These are phyloP conservation scores for Cotesia typhae DNA, from an alignment of 1,140 invertebrate species.

Conservation along the genomic window DNA sequence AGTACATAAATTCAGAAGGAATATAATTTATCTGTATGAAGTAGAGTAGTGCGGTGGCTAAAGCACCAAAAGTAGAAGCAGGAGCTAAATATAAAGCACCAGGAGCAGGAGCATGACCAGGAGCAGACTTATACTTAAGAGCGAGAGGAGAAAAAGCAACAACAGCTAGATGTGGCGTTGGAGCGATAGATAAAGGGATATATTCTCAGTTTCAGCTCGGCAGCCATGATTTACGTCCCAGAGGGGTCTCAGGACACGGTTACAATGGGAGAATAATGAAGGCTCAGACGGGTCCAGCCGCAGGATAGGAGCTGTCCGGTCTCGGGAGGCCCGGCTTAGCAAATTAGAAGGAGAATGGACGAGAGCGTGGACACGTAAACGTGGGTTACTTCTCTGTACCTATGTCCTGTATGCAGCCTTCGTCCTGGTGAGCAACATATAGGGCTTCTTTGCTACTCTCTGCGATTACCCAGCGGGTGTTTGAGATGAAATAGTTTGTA, in stretches of 20 bases:
- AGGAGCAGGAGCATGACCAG: too few relatives aligned
- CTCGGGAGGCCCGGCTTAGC: constrained; percentile 49
- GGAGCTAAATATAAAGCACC: too few relatives aligned
- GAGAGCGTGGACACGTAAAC: constrained; percentile 38
- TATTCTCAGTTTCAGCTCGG: constrained; percentile 21
- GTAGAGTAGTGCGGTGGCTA: too few relatives aligned
- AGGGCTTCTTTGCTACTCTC: constrained; percentile 40
- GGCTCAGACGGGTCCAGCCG: constrained; percentile 43
- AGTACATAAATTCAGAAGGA: too few relatives aligned
- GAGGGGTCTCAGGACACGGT: constrained; percentile 43
- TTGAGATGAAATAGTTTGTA: background rate
- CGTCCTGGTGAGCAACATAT: constrained; percentile 32
- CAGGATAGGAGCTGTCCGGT: constrained; percentile 43
- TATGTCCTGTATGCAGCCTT: too few relatives aligned
- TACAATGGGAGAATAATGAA: constrained; percentile 55
- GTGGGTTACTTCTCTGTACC: too few relatives aligned
- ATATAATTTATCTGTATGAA: too few relatives aligned
- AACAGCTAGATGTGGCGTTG: background rate
- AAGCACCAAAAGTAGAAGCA: too few relatives aligned
- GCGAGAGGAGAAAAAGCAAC: too few relatives aligned
- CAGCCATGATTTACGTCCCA: constrained; percentile 51
- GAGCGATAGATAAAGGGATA: constrained; percentile 3
- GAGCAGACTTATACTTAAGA: too few relatives aligned
- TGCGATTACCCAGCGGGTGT: constrained; percentile 41
- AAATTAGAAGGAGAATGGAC: constrained; percentile 53